Base-by-base conservation (phyloP, 1,140 invertebrate genomes). In the Tribolium castaneum region DNA sequence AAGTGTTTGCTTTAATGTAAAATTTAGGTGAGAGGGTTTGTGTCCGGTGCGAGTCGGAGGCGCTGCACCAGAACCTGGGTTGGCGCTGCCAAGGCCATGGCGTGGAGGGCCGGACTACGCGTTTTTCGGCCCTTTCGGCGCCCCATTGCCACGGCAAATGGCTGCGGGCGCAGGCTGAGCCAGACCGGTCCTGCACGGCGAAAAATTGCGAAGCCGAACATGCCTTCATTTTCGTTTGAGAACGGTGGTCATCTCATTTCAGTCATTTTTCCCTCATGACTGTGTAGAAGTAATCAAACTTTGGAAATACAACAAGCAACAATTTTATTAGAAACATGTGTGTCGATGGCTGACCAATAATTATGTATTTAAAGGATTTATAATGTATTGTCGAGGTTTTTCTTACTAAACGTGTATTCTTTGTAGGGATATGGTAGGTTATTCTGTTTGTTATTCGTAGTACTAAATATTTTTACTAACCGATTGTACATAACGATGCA, bases 121-220 rank as follows among this genome's bases (percentile, higher is more conserved):
- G 94, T 39, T 96, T 94, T 91, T 92, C 92, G 70, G 92, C 93
- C 39, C 88, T 96, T 12, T 91, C 93, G 12, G 91, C 92, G 34
- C 92, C 93, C 6, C 93, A 94, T 79, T 96, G 95, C 86, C 93
- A 94, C 81, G 95, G 95, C 35, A 94, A 95, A 85, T 96, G 94
- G 94, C 85, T 94, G n/a, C 90, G 93, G 13, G 88, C 92, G 7
- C 89, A 89, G 70, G 87, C 90, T 12, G 90, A 88, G 70, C 88
- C 86, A 6, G 90, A 90, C 81, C 90, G 88, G 84, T 88, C 87
- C 84, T 88, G 87, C 54, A 85, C 86, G 34, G 87, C 78, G 6
- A 81, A 80, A 30, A 84, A 88, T 62, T 90, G 89, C 84, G 90
- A 91, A 83, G 86, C 87, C 12, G 89, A 90, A 59, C 88, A 91